Evolutionary conservation across 2,888 invertebrate species (phyloP), one percentile per base, ranked within the genome.

Genomic region (Aphidius colemani): DNA sequence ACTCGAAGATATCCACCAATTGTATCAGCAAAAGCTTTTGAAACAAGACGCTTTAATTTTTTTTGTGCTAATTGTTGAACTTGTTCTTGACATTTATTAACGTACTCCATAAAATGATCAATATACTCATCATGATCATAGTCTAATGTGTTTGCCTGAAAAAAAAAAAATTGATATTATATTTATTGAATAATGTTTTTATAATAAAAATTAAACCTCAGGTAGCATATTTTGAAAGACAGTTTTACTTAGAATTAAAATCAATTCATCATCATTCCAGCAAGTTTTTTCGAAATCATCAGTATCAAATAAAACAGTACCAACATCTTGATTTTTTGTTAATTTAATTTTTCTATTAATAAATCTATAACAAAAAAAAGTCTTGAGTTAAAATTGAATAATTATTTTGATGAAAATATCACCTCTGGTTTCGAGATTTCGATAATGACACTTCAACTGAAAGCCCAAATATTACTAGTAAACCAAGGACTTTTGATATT

Each of bases 1-100:
- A 84, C 82, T 72, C 87, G 86, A 39, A 90, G 78, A 72, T 88
- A 89, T 10, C 89, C 89, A 48, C 89, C 89, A 70, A 86, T 71
- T 51, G 80, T 81, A 69, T 86, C 87, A 7, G 85, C 85, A 0
- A 86, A 76, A 1, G 86, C 76, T 70, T 74, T 77, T 56, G 78
- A 46, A 73, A 80, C 72, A 45, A 80, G 70, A 63, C 75, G 76
- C 66, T 75, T 78, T 48, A 77, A 77, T 67, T 77, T 77, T 9
- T 78, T 79, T 30, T 72, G 69, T 40, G 81, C 72, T 58, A 74
- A 69, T 53, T 74, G 74, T 11, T 72, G 66, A 9, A 81, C 74
- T 66, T 72, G 70, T 61, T 78, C 75, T 46, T 78, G 64, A 59
- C 80, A 78, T 62, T 74, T 71, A 61, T 78, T 71, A 68, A 80